Evolutionary conservation across 2,113 vertebrate species (phyloP), one percentile per base, ranked within the genome.

Genomic region (Camelus dromedarius): DNA sequence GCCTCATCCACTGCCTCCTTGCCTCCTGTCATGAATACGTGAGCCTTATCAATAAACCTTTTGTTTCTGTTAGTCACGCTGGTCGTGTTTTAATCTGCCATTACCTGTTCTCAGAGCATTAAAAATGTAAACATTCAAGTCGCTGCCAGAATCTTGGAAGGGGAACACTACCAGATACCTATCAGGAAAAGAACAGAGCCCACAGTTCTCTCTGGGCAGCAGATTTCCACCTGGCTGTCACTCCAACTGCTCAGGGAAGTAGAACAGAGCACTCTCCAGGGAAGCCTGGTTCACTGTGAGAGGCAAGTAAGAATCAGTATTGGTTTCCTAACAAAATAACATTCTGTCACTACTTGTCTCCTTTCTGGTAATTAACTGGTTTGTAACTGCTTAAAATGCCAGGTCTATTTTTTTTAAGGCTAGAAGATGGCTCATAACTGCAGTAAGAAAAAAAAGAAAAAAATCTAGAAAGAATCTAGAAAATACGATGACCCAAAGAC

Each of bases 231-330:
- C 98, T 89, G 92, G 28, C 62, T 70, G 93, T 70, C 85, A 48
- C 97, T 98, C 97, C 84, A 87, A 89, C 98, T 52, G 97, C 98
- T 76, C 87, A 54, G 72, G 5, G 38, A 96, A 75, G 66, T 0
- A 60, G 99, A 99, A 99, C 62, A 0, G 97, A 99, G 98, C 98
- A 96, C 94, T 97, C 99, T 97, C 98, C 0, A 0, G 98, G 99
- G 99, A 89, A 98, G 96, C 32, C 86, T 97, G 96, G 97, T 98
- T 72, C 96, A 98, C 98, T 98, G 98, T 98, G 72, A 95, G 95
- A 98, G 97, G 97, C 98, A 54, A 38, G 95, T 50, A 98, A 64
- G 52, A 56, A 13, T 22, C 58, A 48, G 30, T 8, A 42, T 42
- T 1, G 32, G 24, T 3, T 88, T 84, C 10, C 12, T 24, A 42